These are phyloP conservation scores for Trichosurus vulpecula DNA, from an alignment of 2,797 vertebrate genomes.

Conservation along the genomic window DNA sequence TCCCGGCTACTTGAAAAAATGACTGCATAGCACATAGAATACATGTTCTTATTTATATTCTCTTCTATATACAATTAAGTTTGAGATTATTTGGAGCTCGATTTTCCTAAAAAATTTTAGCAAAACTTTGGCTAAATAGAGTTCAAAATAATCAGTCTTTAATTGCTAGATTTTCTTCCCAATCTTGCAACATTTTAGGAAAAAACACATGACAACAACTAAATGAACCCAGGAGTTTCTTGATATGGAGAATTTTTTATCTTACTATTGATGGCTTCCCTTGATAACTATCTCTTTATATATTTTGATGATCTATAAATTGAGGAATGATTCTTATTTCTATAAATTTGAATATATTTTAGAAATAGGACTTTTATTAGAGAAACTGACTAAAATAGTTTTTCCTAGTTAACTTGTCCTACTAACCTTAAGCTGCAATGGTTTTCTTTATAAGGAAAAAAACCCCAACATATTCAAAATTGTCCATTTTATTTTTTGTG, in stretches of 20 bases:
- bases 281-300: neutral
- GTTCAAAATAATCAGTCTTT: neutral
- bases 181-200: neutral
- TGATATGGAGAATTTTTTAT: neutral
- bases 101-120: neutral
- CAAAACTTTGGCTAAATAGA: neutral
- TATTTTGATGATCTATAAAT: neutral
- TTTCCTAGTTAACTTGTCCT: neutral
- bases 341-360: neutral
- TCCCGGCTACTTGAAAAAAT: neutral
- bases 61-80: neutral
- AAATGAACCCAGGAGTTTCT: neutral
- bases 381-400: neutral
- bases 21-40: neutral
- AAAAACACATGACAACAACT: too few species aligned
- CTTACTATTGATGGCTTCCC: neutral
- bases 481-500: neutral
- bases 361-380: neutral
- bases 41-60: too few species aligned
- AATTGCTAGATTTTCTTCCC: neutral
- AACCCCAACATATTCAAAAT: neutral
- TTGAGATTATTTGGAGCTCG: neutral
- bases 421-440: neutral
- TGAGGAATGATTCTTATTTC: neutral
- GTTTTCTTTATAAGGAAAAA: neutral